Base-by-base conservation (phyloP, 2,797 vertebrate genomes). In the Ceryle rudis region DNA sequence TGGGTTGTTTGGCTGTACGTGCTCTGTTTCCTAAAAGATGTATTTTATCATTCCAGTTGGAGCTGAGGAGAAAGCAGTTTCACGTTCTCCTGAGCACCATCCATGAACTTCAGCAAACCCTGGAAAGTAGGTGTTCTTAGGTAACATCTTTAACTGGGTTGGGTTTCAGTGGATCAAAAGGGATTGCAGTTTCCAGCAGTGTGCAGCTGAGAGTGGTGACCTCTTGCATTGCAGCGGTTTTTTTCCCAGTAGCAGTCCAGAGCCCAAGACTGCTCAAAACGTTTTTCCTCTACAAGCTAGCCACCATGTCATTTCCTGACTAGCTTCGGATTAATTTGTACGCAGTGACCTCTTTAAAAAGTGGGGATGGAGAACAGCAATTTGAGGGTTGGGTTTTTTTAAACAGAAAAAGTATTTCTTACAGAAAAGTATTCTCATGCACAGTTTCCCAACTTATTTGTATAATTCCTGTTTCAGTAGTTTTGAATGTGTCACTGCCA, bases 41-140 rank as follows among this genome's bases (percentile, higher is more conserved):
- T 86, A 79, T 81, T 84, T 91, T 90, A 37, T 92, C 52, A 5
- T 93, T 94, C 79, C 89, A 99, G 99, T 95, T 99, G 98, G 99
- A 99, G 96, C 96, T 99, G 91, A 99, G 99, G 92, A 99, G 99
- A 97, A 99, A 99, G 88, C 99, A 99, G 96, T 99, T 99, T 91
- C 99, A 99, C 6, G 99, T 99, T 93, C 98, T 99, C 14, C 98
- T 99, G 91, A 99, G 99, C 92, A 99, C 99, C 83, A 99, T 99
- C 95, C 99, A 99, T 61, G 99, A 99, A 93, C 98, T 99, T 94
- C 99, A 99, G 94, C 99, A 99, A 97, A 99, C 99, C 23, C 97
- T 99, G 90, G 99, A 99, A 93, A 99, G 99, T 99, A 98, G 99
- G 99, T 98, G 72, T 66, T 89, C 44, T 61, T 85, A 31, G 39